Percentiles rank a stretch among this genome's conserved stretches.
Conservation (phyloP, 2,113 vertebrate species). For the Xiphias gladius region DNA sequence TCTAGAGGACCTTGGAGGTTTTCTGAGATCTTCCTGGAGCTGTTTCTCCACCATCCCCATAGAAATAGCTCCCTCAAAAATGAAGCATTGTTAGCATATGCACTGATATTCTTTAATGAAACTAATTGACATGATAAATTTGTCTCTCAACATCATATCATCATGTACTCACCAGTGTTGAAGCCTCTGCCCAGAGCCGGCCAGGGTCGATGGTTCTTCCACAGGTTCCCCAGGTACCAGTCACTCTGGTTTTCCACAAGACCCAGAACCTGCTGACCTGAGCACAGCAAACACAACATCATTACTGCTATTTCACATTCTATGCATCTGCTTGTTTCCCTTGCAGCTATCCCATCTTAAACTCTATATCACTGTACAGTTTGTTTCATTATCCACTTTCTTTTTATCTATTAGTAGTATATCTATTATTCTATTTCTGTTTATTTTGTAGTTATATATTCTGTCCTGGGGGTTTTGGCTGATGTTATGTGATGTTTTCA, state of each 20-base stretch:
- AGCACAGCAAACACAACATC: slow-evolving; percentile 41
- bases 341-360: background rate
- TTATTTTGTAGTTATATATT: too few species aligned
- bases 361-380: background rate
- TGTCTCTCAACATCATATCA: background rate
- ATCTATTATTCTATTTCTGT: too few species aligned
- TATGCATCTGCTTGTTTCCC: background rate
- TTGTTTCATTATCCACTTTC: background rate
- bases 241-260: slow-evolving; percentile 99
- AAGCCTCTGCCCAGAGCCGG: slow-evolving; percentile 96
- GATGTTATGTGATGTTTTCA: too few species aligned
- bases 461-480: too few species aligned
- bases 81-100: too few species aligned
- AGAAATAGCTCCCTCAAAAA: too few species aligned
- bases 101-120: too few species aligned
- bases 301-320: background rate
- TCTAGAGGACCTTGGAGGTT: too few species aligned
- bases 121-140: too few species aligned
- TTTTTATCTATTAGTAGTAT: background rate
- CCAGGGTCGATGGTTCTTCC: slow-evolving; percentile 99
- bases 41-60: too few species aligned
- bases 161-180: slow-evolving; percentile 90
- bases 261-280: slow-evolving; percentile 97
- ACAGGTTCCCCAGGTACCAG: slow-evolving; percentile 98
- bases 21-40: too few species aligned